These are phyloP conservation scores for Trissolcus basalis DNA, from an alignment of 1,140 invertebrate species.

Conservation along the genomic window DNA sequence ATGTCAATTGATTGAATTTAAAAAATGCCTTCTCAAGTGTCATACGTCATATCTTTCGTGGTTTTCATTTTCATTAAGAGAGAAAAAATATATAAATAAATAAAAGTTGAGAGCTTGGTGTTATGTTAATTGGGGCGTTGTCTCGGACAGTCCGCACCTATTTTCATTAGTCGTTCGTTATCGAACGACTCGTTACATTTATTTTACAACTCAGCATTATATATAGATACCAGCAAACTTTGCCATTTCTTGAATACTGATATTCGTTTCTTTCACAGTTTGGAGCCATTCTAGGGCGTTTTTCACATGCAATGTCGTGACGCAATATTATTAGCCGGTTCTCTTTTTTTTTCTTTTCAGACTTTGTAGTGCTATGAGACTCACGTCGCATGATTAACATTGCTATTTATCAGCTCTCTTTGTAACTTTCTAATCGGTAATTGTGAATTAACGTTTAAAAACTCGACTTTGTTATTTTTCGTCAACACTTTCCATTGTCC, in stretches of 20 bases:
- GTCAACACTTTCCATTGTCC: slow-evolving; percentile 13
- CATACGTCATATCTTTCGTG: too few relatives aligned
- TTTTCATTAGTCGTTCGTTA: slow-evolving; percentile 72
- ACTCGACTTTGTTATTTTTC: too few relatives aligned
- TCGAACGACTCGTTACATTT: slow-evolving; percentile 69
- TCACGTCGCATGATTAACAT: slow-evolving; percentile 35
- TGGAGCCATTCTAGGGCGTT: slow-evolving; percentile 43
- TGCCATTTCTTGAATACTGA: slow-evolving; percentile 27
- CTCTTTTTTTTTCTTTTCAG: slow-evolving; percentile 36
- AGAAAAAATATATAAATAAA: slow-evolving; percentile 77
- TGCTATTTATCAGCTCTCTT: too few relatives aligned
- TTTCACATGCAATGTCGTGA: slow-evolving; percentile 62
- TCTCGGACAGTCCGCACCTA: slow-evolving; percentile 72
- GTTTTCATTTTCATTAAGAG: slow-evolving; percentile 66
- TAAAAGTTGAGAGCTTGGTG: slow-evolving; percentile 69
- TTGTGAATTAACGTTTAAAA: too few relatives aligned
- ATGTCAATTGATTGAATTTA: too few relatives aligned
- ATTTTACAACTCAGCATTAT: slow-evolving; percentile 66
- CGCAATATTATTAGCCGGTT: slow-evolving; percentile 54
- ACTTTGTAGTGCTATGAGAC: slow-evolving; percentile 29
- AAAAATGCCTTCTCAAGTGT: too few relatives aligned
- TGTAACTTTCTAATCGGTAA: too few relatives aligned
- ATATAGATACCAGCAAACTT: slow-evolving; percentile 47
- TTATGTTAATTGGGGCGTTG: slow-evolving; percentile 78
- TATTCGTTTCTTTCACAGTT: slow-evolving; percentile 34